phyloP scores from a whole-genome alignment of 2,797 vertebrate genomes.

The Cheirogaleus major region DNA sequence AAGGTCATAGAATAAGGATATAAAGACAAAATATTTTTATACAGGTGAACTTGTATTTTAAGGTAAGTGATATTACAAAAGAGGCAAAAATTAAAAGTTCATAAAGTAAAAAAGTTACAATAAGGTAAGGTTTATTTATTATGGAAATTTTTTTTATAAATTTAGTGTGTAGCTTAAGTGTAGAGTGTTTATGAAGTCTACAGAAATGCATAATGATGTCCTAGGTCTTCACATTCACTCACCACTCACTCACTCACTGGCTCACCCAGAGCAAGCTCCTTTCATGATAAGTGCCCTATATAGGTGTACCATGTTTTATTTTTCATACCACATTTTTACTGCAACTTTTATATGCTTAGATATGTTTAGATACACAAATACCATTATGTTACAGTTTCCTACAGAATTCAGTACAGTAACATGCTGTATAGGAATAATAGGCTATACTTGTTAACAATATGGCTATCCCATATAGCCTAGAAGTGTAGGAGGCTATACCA shows the following conservation, averaged over 20 bases:
- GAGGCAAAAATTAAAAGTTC: background rate
- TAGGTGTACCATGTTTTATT: background rate
- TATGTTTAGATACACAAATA: background rate
- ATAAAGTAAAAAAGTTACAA: background rate
- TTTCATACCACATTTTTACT: background rate
- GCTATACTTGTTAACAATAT: background rate
- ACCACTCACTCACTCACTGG: background rate
- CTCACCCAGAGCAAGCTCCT: background rate
- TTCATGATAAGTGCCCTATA: background rate
- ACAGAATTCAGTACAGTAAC: background rate
- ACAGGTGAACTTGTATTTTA: background rate
- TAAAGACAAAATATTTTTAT: background rate
- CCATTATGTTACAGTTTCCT: background rate
- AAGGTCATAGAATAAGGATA: background rate
- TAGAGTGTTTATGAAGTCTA: background rate
- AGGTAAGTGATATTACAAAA: background rate
- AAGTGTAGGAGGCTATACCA: background rate
- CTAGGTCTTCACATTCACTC: background rate
- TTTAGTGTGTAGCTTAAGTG: background rate
- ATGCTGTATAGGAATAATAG: background rate
- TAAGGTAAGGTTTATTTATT: background rate
- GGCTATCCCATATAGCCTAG: background rate
- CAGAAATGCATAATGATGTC: background rate
- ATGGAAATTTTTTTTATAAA: background rate
- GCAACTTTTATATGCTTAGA: background rate